Evolutionary conservation across 2,888 invertebrate genomes (phyloP), one percentile per base, ranked within the genome.

Genomic region (Synergus laeviventris): DNA sequence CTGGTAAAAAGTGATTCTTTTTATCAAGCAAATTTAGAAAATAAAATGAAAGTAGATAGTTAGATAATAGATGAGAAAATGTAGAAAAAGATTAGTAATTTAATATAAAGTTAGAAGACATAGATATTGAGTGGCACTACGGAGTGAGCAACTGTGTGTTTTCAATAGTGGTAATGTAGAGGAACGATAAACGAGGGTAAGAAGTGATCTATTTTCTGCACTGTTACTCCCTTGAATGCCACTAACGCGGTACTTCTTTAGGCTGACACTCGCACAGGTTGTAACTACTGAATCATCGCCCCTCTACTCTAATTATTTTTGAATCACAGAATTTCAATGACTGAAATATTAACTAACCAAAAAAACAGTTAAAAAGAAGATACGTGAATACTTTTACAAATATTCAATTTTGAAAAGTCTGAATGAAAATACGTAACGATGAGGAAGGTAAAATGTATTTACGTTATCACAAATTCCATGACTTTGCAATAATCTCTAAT

Each of bases 131-230:
- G 24, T 59, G 1, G 12, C 4, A 12, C 12, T 24, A 59, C 18
- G 4, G 21, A 24, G 59, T 24, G 24, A 21, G 21, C 24, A 24
- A 59, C 59, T 59, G 21, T 7, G 59, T 59, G 59, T 24, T 24
- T 59, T 59, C 59, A 64, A 21, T 24, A 66, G 16, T 24, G 16
- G 21, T 45, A 66, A 45, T 24, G 45, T 24, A 24, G 31, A 70
- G n/a, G 49, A 70, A 36, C 49, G 31, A 70, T 11, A 31, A 70
- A 36, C 49, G 36, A 49, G 42, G 49, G 49, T 70, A 70, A 70
- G 70, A 70, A 70, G 49, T 70, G 49, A 70, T 70, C 70, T 70
- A 70, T 70, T 70, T 70, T 49, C 45, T 49, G 70, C 70, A 70
- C 70, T 49, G 31, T 54, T 70, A 70, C 31, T 49, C 49, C 70